Base-by-base conservation (phyloP, 2,113 vertebrate species). In the Anoura caudifer region DNA sequence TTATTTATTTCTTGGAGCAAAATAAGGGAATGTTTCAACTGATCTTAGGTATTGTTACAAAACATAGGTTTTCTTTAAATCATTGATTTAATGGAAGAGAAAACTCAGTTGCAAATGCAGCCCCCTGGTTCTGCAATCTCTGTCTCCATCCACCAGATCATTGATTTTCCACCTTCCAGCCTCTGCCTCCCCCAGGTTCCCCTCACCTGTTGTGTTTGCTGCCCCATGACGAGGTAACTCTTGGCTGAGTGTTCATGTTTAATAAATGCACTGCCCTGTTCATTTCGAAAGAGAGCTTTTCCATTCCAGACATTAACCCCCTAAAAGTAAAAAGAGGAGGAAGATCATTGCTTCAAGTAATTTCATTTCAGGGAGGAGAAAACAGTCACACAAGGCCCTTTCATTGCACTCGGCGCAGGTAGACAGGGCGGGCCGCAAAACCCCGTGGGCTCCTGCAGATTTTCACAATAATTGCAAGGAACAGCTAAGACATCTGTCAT, bases 281-380 rank as follows among this genome's bases (percentile, higher is more conserved):
- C 28, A 81, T 77, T 95, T 81, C 75, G 56, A 65, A 75, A 91
- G 36, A 83, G 19, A 94, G 7, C 5, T 24, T 90, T 91, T 95
- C 82, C 82, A 83, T 91, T 76, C 87, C 36, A 87, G 41, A 93
- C 86, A 93, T 92, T 15, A 87, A 84, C 28, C 24, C 92, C 31
- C 1, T 61, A 72, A 79, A 81, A 92, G 56, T 45, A 38, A 86
- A 88, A 85, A 80, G 50, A 61, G 56, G 69, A 87, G 73, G 19
- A 76, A 24, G 59, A 52, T 50, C 45, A 4, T 50, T 33, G 1
- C 43, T 82, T 77, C 33, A 56, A 87, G 81, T 65, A 36, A 59
- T 28, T 82, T 3, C 20, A 69, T 93, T 87, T 94, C 17, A 63
- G 36, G 41, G 14, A 14, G 61, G 54, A 90, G 16, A 67, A 15